These are phyloP conservation scores for Triplophysa yarkandensis DNA, from an alignment of 2,797 vertebrate genomes.

Conservation along the genomic window DNA sequence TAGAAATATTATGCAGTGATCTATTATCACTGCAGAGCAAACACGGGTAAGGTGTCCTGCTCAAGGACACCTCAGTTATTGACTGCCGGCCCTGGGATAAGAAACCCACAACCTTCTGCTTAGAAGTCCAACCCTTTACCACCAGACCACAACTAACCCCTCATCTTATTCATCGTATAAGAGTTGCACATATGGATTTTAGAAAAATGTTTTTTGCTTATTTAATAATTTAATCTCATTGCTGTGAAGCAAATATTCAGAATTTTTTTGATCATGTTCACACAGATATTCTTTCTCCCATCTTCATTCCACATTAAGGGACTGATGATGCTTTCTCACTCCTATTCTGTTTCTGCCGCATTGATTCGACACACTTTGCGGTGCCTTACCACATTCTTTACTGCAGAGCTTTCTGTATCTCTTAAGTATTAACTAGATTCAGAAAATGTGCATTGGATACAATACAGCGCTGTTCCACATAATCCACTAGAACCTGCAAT, in stretches of 20 bases:
- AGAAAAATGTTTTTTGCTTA: constrained; percentile 3
- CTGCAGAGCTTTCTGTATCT: constrained; percentile 45
- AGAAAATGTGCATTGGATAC: constrained; percentile 3
- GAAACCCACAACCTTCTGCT: no score
- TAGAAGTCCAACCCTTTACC: no score
- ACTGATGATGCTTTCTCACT: constrained; percentile 8
- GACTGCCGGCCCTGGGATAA: no score
- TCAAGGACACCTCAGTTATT: no score
- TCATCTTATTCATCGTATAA: no score
- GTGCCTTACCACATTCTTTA: constrained; percentile 29
- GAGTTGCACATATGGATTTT: not conserved
- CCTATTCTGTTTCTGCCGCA: constrained; percentile 26
- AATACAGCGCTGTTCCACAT: not conserved
- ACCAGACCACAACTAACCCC: no score
- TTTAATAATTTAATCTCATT: constrained; percentile 4
- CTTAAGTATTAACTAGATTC: constrained; percentile 32
- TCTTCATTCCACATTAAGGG: constrained; percentile 9
- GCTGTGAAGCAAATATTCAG: not conserved
- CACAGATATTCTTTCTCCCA: constrained; percentile 4
- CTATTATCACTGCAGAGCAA: no score
- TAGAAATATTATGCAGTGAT: no score
- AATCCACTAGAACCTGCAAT: not conserved
- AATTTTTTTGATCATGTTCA: not conserved
- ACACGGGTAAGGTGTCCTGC: no score
- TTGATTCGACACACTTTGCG: constrained; percentile 46